These are phyloP conservation scores for Callyntrura sp. DNA, from an alignment of 2,888 invertebrate genomes.

Conservation along the genomic window DNA sequence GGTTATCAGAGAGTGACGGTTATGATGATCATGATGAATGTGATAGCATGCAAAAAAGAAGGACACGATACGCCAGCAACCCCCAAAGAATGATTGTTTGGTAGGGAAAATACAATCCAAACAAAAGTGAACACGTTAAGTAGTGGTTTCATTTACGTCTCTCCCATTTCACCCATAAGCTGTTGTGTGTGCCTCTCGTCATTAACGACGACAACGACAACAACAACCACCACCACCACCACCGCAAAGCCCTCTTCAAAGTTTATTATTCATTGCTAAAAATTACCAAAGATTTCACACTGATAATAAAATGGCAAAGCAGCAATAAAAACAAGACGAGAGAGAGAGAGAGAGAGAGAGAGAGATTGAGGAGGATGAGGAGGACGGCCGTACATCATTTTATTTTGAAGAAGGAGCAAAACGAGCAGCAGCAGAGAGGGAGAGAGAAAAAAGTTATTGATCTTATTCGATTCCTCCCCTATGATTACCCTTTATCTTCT, in stretches of 20 bases:
- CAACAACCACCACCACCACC: neutral
- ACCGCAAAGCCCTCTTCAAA: neutral
- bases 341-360: too few relatives aligned
- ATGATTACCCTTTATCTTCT: conserved; percentile 47
- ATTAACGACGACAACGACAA: conserved; percentile 13
- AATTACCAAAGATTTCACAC: conserved; percentile 51
- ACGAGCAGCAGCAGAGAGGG: too few relatives aligned
- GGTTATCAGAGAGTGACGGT: conserved; percentile 21
- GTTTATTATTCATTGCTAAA: conserved; percentile 56
- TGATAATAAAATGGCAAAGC: conserved; percentile 41
- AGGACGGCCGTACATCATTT: conserved; percentile 12
- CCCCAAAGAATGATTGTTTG: conserved; percentile 5
- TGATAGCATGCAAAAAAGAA: conserved; percentile 26
- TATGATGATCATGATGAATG: conserved; percentile 58
- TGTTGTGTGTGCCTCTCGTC: conserved; percentile 1
- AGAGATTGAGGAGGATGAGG: too few relatives aligned
- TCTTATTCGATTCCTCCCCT: conserved; percentile 51
- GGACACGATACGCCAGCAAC: too few relatives aligned
- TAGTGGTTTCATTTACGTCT: conserved; percentile 20
- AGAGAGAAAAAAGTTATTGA: conserved; percentile 56
- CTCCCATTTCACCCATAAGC: too few relatives aligned
- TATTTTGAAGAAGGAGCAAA: too few relatives aligned
- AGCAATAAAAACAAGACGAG: too few relatives aligned
- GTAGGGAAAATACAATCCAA: conserved; percentile 36
- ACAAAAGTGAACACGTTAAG: conserved; percentile 36